phyloP scores from a whole-genome alignment of 2,888 invertebrate species.

The Ariolimax columbianus region DNA sequence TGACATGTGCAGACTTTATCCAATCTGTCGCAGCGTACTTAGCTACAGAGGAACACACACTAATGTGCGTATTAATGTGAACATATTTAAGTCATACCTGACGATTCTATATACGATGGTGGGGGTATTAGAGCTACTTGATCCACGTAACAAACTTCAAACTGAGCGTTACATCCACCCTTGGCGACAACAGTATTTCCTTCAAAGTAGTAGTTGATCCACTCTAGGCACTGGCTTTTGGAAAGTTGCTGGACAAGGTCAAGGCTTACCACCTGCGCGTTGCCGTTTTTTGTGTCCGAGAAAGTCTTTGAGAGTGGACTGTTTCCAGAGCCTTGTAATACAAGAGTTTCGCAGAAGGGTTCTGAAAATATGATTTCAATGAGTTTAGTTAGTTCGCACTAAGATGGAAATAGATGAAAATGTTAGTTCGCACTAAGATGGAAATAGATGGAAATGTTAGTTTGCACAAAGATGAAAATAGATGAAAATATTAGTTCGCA shows the following conservation, averaged over 20 bases:
- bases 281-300: background rate
- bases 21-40: too few species aligned
- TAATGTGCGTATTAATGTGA: too few species aligned
- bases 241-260: constrained; percentile 12
- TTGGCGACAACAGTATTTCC: background rate
- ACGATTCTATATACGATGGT: background rate
- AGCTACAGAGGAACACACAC: too few species aligned
- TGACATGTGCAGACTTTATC: too few species aligned
- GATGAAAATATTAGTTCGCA: too few species aligned
- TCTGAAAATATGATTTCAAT: background rate
- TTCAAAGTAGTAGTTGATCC: constrained; percentile 26
- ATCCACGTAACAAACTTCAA: constrained; percentile 19
- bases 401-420: too few species aligned
- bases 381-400: too few species aligned
- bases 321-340: background rate
- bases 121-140: background rate
- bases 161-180: constrained; percentile 13
- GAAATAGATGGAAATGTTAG: too few species aligned
- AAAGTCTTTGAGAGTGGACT: background rate
- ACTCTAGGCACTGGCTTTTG: background rate
- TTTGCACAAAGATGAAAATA: too few species aligned
- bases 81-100: too few species aligned
- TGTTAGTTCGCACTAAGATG: too few species aligned
- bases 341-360: background rate
- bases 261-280: background rate